These are phyloP conservation scores for Eugnorisma glareosa DNA, from an alignment of 2,888 invertebrate species.

Conservation along the genomic window DNA sequence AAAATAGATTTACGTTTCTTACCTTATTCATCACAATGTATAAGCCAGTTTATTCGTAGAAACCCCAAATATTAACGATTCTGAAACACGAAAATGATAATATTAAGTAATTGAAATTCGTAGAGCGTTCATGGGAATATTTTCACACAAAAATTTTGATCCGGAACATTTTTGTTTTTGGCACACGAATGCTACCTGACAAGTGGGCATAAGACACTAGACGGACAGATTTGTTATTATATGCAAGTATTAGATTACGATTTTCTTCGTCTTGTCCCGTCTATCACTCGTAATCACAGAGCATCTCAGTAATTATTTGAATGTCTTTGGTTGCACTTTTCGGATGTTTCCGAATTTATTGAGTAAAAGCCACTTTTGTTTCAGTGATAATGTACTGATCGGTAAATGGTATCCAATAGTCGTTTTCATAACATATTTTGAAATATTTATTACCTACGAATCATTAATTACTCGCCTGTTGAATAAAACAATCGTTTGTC, in stretches of 20 bases:
- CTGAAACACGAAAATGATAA: constrained; percentile 38
- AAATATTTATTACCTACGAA: constrained; percentile 42
- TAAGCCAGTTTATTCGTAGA: constrained; percentile 17
- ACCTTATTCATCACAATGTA: constrained; percentile 60
- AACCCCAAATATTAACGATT: constrained; percentile 9
- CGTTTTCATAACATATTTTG: background rate
- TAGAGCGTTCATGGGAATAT: no score
- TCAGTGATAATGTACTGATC: constrained; percentile 12
- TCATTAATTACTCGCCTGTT: constrained; percentile 24
- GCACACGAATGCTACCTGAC: no score
- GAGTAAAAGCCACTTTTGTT: background rate
- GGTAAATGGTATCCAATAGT: background rate
- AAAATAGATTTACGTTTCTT: background rate
- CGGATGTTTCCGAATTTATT: background rate
- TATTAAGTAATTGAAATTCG: constrained; percentile 14
- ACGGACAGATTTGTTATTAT: no score
- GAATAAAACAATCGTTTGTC: constrained; percentile 54
- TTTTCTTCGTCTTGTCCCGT: no score
- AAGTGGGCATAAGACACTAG: no score
- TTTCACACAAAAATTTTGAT: no score
- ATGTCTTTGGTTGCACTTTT: constrained; percentile 16
- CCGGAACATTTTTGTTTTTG: no score
- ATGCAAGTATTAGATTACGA: no score
- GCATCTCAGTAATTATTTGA: no score
- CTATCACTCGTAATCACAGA: no score